phyloP scores from a whole-genome alignment of 2,797 vertebrate genomes.

The Hyperoplus lanceolatus region DNA sequence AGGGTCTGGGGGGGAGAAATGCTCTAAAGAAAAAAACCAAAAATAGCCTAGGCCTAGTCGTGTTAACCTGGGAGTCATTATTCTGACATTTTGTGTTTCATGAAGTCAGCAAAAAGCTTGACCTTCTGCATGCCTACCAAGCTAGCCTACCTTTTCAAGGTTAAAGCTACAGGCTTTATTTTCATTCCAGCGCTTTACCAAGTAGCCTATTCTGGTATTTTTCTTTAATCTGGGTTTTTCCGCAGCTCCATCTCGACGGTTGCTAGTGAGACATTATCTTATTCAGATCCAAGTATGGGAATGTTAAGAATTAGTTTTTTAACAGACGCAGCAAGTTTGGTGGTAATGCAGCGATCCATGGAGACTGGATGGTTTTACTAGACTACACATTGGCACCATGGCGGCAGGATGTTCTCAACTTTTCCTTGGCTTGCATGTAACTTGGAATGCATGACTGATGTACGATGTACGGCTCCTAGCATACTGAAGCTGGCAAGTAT shows the following conservation, averaged over 20 bases:
- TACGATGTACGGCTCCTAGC: background rate
- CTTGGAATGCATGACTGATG: background rate
- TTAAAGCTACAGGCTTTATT: background rate
- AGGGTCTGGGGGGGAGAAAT: too few species aligned
- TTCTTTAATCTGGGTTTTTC: constrained; percentile 15
- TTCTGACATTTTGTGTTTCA: background rate
- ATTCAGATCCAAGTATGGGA: constrained; percentile 1
- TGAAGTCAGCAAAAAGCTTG: background rate
- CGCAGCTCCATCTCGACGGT: background rate
- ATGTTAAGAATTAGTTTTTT: constrained; percentile 13
- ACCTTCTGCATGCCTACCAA: background rate
- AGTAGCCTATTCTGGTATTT: background rate
- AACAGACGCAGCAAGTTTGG: constrained; percentile 14
- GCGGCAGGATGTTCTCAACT: background rate
- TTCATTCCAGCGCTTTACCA: background rate
- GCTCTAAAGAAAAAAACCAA: background rate
- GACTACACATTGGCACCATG: background rate
- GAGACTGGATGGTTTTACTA: constrained; percentile 16
- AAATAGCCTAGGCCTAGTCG: background rate
- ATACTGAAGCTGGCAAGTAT: constrained; percentile 1
- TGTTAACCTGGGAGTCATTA: background rate
- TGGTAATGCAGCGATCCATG: background rate
- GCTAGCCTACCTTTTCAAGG: background rate
- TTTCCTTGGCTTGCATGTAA: constrained; percentile 4
- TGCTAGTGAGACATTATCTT: constrained; percentile 1